These are phyloP conservation scores for Dendrocopos noguchii DNA, from an alignment of 2,113 vertebrate species.

Conservation along the genomic window DNA sequence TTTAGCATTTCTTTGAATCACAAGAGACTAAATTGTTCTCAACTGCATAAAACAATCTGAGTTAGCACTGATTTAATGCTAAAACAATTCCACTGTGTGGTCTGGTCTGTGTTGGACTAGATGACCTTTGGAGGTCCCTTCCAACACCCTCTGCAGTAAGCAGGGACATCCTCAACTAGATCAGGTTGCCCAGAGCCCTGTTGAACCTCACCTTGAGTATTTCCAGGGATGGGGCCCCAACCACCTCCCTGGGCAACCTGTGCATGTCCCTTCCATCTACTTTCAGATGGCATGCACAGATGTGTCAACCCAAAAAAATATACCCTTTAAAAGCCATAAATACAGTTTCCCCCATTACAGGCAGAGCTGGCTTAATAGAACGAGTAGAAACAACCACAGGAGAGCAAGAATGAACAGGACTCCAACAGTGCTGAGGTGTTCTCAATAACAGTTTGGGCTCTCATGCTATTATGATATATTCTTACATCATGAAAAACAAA, in stretches of 20 bases:
- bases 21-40: not conserved
- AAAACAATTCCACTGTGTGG: not conserved
- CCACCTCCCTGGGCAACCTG: too few species aligned
- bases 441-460: not conserved
- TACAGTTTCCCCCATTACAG: not conserved
- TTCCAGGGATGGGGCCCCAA: too few species aligned
- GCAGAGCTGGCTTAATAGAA: not conserved
- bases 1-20: not conserved
- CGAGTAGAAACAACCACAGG: not conserved
- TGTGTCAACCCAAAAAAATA: not conserved
- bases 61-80: not conserved
- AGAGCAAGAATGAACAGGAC: not conserved
- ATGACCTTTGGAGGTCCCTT: too few species aligned
- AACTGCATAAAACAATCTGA: not conserved
- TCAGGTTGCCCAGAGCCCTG: too few species aligned
- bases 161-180: too few species aligned
- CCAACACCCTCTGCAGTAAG: too few species aligned
- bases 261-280: not conserved
- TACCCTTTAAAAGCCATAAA: not conserved
- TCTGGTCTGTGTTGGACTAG: too few species aligned
- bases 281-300: not conserved
- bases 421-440: not conserved
- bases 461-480: not conserved
- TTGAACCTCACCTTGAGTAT: too few species aligned
- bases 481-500: not conserved